Evolutionary conservation across 2,113 vertebrate genomes (phyloP).

Genomic region (Xiphophorus maculatus): DNA sequence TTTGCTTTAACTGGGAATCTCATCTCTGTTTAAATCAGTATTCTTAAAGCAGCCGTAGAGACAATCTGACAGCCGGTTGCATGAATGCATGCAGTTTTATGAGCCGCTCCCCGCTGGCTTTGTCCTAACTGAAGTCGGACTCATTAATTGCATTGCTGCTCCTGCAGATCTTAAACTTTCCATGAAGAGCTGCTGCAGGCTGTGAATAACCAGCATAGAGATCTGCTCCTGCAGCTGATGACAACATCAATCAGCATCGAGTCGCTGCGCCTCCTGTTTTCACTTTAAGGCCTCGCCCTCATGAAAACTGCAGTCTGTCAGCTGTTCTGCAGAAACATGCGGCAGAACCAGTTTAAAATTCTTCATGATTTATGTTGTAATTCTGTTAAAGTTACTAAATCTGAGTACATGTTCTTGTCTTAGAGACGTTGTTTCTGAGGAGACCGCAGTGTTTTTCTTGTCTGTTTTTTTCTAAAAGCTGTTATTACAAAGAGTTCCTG

Average conservation of each 20-base stretch:
- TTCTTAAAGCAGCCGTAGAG: neutral
- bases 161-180: neutral
- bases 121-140: neutral
- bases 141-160: neutral
- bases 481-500: too few species aligned
- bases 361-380: neutral
- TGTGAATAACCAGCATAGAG: neutral
- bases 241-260: neutral
- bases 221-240: neutral
- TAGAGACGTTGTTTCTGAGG: neutral
- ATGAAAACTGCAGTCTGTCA: neutral
- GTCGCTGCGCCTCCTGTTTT: neutral
- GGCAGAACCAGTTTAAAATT: neutral
- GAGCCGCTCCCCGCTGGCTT: neutral
- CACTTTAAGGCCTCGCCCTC: neutral
- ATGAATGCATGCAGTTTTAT: neutral
- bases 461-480: neutral
- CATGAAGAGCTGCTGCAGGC: neutral
- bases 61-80: neutral
- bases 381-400: neutral
- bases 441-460: neutral
- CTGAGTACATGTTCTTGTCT: neutral
- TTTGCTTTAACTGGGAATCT: neutral
- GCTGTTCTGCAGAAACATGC: neutral
- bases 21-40: neutral